Conservation (phyloP, 2,888 invertebrate species). For the Notodonta dromedarius region DNA sequence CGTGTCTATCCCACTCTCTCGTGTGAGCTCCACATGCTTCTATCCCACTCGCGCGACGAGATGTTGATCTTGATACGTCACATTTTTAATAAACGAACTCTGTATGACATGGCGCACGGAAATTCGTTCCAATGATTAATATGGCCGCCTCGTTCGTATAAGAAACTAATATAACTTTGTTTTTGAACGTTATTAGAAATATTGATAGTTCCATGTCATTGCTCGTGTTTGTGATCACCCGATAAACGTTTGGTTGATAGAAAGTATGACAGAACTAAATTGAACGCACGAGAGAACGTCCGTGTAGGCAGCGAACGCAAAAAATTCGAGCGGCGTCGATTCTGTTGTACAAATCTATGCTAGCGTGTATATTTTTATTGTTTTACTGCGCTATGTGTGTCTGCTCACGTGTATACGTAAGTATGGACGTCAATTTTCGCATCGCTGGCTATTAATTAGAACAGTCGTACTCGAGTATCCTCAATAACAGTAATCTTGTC, state of each 20-base stretch:
- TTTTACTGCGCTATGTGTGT: slow-evolving; percentile 27
- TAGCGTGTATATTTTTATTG: slow-evolving; percentile 36
- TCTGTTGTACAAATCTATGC: slow-evolving; percentile 56
- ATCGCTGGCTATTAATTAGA: slow-evolving; percentile 68
- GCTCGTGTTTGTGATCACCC: slow-evolving; percentile 76
- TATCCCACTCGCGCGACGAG: slow-evolving; percentile 71
- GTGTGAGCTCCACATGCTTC: slow-evolving; percentile 46
- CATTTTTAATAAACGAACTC: slow-evolving; percentile 84
- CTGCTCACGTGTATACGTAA: slow-evolving; percentile 22
- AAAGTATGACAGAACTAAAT: slow-evolving; percentile 76
- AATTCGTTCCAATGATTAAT: slow-evolving; percentile 84
- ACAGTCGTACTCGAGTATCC: slow-evolving; percentile 51
- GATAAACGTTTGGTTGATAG: slow-evolving; percentile 78
- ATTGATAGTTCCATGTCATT: slow-evolving; percentile 84
- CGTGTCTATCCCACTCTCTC: slow-evolving; percentile 68
- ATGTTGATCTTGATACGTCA: slow-evolving; percentile 85
- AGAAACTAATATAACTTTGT: slow-evolving; percentile 80
- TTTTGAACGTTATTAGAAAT: slow-evolving; percentile 83
- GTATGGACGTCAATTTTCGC: slow-evolving; percentile 52
- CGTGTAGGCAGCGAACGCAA: slow-evolving; percentile 67
- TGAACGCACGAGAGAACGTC: slow-evolving; percentile 63
- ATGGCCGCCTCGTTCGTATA: slow-evolving; percentile 73
- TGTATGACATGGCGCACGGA: slow-evolving; percentile 82
- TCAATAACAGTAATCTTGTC: slow-evolving; percentile 74
- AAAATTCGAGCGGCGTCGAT: slow-evolving; percentile 48